Percentiles rank a stretch among this genome's conserved stretches.
Evolutionary conservation across 2,888 invertebrate genomes (phyloP).

Genomic region (Frankliniella fusca): DNA sequence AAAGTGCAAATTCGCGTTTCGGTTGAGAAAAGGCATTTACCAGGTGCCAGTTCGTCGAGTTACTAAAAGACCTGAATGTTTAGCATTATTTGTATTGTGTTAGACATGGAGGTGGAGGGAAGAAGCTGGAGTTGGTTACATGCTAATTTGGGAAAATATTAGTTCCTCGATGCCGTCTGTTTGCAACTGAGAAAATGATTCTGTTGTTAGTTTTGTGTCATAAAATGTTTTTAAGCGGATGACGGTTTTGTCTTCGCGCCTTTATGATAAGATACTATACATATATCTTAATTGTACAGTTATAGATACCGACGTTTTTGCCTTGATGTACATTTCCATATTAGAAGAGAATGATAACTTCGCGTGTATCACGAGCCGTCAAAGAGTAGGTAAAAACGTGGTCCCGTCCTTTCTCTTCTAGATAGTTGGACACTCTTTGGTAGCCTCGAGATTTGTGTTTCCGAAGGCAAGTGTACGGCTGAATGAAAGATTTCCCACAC

Average conservation of each 20-base stretch:
- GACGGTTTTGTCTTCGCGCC: not conserved
- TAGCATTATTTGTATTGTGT: not conserved
- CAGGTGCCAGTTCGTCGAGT: conserved; percentile 23
- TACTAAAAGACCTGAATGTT: not conserved
- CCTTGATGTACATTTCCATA: conserved; percentile 22
- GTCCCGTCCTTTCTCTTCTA: not conserved
- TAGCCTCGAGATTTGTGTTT: too few relatives aligned
- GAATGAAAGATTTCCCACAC: too few relatives aligned
- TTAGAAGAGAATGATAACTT: conserved; percentile 6
- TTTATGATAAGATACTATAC: not conserved
- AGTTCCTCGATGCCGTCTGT: conserved; percentile 25
- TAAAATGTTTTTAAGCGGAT: not conserved
- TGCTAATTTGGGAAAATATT: conserved; percentile 13
- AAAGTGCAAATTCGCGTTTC: conserved; percentile 14
- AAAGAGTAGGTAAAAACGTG: not conserved
- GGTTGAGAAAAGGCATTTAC: not conserved
- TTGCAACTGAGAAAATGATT: conserved; percentile 3
- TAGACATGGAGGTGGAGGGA: not conserved
- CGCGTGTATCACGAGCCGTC: not conserved
- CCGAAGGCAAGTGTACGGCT: too few relatives aligned
- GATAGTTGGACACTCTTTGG: not conserved
- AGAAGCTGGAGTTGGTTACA: not conserved
- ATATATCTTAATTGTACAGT: not conserved
- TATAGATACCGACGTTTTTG: not conserved
- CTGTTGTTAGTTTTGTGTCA: not conserved